phyloP scores from a whole-genome alignment of 2,888 invertebrate species.

The Colostygia pectinataria region DNA sequence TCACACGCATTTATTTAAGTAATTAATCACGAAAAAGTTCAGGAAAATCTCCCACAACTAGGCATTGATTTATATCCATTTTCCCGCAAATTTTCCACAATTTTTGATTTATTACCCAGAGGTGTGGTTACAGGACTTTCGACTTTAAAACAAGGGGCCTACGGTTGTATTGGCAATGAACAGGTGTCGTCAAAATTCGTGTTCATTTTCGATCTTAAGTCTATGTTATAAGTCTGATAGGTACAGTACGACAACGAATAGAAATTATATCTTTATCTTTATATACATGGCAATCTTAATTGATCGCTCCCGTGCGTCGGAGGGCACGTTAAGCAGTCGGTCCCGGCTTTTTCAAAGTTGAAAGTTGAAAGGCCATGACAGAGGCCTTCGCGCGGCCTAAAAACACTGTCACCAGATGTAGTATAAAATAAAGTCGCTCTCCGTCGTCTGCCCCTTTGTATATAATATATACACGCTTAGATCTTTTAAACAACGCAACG shows the following conservation, averaged over 20 bases:
- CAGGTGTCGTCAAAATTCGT: background rate
- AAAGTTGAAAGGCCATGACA: too few species aligned
- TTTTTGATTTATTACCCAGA: constrained; percentile 29
- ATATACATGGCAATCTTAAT: too few species aligned
- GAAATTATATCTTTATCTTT: too few species aligned
- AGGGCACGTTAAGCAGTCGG: too few species aligned
- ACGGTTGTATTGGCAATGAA: constrained; percentile 1
- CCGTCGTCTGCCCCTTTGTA: too few species aligned
- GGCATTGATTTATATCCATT: constrained; percentile 26
- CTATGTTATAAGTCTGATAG: background rate
- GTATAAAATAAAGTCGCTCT: too few species aligned
- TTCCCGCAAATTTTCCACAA: constrained; percentile 23
- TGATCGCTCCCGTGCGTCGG: too few species aligned
- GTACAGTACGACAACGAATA: constrained; percentile 8
- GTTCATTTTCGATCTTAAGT: constrained; percentile 3
- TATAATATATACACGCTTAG: too few species aligned
- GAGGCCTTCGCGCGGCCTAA: too few species aligned
- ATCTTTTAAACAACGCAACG: too few species aligned
- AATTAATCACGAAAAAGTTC: constrained; percentile 23
- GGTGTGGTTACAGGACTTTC: constrained; percentile 4
- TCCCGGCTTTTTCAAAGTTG: too few species aligned
- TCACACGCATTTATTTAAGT: constrained; percentile 8
- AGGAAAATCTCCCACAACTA: constrained; percentile 15
- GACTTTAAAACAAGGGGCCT: background rate
- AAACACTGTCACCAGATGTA: too few species aligned